Evolutionary conservation across 2,797 vertebrate genomes (phyloP).

Genomic region (Falco rusticolus): DNA sequence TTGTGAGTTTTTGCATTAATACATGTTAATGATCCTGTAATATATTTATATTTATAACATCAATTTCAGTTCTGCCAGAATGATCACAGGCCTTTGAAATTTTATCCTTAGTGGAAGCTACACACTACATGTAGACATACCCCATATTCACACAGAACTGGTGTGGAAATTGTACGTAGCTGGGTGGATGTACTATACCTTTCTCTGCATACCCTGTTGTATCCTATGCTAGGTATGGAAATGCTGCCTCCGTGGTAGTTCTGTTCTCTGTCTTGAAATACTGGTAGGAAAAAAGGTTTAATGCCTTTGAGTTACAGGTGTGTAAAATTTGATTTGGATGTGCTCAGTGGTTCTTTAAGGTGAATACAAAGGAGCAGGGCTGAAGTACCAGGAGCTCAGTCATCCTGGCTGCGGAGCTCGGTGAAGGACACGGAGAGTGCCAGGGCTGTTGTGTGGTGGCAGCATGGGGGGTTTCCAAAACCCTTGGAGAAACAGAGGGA

Average conservation of each 20-base stretch:
- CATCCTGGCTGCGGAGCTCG: not conserved
- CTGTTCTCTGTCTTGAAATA: not conserved
- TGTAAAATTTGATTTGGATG: not conserved
- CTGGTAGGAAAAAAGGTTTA: not conserved
- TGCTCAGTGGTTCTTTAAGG: not conserved
- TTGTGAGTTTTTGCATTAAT: not conserved
- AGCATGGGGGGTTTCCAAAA: not conserved
- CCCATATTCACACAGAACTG: not conserved
- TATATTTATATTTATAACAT: not conserved
- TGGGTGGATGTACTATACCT: not conserved
- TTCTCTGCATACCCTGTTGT: accelerated
- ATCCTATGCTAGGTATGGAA: not conserved
- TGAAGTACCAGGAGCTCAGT: not conserved
- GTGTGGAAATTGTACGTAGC: not conserved
- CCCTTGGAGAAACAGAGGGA: not conserved
- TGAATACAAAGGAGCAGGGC: not conserved
- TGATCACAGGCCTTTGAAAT: not conserved
- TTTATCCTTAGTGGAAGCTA: not conserved
- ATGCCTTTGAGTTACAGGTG: not conserved
- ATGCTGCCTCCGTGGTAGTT: not conserved
- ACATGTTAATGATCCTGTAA: not conserved
- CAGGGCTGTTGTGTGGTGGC: not conserved
- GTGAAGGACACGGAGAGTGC: not conserved
- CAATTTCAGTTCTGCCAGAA: not conserved
- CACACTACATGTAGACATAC: not conserved